Base-by-base conservation (phyloP, 2,888 invertebrate species). In the Parnassius mnemosyne region DNA sequence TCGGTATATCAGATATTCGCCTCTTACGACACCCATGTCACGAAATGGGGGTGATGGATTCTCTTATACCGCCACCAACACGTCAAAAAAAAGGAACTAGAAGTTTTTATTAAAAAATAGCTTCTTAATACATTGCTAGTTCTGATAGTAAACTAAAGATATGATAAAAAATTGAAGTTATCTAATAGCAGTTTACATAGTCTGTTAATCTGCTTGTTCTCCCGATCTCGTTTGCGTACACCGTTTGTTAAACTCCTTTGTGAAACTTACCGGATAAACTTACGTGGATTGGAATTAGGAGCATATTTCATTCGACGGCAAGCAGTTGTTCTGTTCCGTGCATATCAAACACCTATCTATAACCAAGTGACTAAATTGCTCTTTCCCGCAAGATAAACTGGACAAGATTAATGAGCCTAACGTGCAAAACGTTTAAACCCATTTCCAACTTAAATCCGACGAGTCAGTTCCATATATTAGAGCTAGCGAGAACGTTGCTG, bases 401-500 rank as follows among this genome's bases (percentile, higher is more conserved):
- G 85, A 81, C 83, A 89, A 89, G 89, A 91, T 91, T 87, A 90
- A 90, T 88, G 90, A 89, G 85, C 78, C 83, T 85, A 86, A 86
- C 90, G 89, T 89, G 90, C 90, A 87, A 90, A 91, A 89, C 90
- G 89, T 82, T 90, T 89, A 89, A 90, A 88, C 87, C 88, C 88
- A 85, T 89, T 90, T 81, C 87, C 81, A 81, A 85, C 86, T 87
- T 83, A 89, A 91, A 90, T 89, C 89, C 89, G 83, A 87, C 87
- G 81, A 91, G 90, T 90, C 90, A 89, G 90, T 89, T 83, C 87
- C 89, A 90, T 91, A 90, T 88, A 90, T 90, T 89, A 89, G 86
- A 81, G 83, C 79, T 78, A 78, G 85, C 76, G 84, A 83, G 83
- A 85, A 82, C 84, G 84, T 81, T 87, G 78, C 85, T 83, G 85